Percentiles rank a stretch among this genome's conserved stretches.
Evolutionary conservation across 2,888 invertebrate genomes (phyloP).

Genomic region (Augiades crinisus): DNA sequence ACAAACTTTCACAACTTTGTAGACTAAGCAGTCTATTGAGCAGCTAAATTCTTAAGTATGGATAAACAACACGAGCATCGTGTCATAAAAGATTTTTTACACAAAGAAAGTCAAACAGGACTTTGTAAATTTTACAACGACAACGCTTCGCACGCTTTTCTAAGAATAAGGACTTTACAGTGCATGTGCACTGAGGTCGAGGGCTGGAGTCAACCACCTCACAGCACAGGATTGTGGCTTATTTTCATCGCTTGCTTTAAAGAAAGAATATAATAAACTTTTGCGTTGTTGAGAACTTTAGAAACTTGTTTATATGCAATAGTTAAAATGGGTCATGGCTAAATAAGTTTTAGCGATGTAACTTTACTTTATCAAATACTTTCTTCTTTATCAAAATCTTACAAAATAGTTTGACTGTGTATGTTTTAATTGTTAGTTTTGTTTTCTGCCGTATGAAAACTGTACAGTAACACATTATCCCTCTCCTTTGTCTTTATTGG

Average conservation of each 20-base stretch:
- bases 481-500: too few species aligned
- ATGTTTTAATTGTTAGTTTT: too few species aligned
- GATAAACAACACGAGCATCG: background rate
- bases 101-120: conserved; percentile 7
- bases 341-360: too few species aligned
- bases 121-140: conserved; percentile 11
- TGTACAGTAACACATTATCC: too few species aligned
- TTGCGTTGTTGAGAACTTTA: background rate
- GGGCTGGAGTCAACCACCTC: conserved; percentile 19
- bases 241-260: conserved; percentile 16
- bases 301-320: too few species aligned
- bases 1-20: background rate
- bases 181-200: conserved; percentile 13
- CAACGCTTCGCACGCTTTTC: conserved; percentile 10
- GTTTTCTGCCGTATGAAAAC: too few species aligned
- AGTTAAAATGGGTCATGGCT: too few species aligned
- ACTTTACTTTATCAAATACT: too few species aligned
- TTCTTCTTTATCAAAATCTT: too few species aligned
- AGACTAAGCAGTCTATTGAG: background rate
- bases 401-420: too few species aligned
- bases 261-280: conserved; percentile 5
- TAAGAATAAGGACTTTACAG: conserved; percentile 12
- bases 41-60: background rate
- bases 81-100: conserved; percentile 7
- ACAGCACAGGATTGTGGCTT: conserved; percentile 7